Percentiles rank a stretch among this genome's conserved stretches.
phyloP scores from a whole-genome alignment of 2,888 invertebrate species.

The Hirtodrosophila confusa region DNA sequence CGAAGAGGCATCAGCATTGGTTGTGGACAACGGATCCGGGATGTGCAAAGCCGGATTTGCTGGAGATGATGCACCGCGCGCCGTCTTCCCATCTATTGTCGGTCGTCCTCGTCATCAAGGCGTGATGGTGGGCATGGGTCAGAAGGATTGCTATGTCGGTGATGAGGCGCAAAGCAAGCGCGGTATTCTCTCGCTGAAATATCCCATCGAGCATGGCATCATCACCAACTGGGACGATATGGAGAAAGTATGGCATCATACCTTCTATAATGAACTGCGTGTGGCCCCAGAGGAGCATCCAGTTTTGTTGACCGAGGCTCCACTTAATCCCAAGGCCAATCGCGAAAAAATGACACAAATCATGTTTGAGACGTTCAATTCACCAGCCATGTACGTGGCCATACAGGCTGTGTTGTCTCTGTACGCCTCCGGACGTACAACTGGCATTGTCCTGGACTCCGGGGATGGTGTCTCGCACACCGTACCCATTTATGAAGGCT shows the following conservation, averaged over 20 bases:
- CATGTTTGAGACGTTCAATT: slow-evolving; percentile 97
- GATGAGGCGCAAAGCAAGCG: slow-evolving; percentile 98
- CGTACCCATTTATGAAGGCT: slow-evolving; percentile 97
- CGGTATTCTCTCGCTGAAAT: slow-evolving; percentile 97
- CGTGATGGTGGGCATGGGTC: slow-evolving; percentile 99
- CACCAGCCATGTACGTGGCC: slow-evolving; percentile 97
- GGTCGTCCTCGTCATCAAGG: slow-evolving; percentile 97
- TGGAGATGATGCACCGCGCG: slow-evolving; percentile 97
- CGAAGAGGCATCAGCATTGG: slow-evolving; percentile 96
- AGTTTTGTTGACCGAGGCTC: slow-evolving; percentile 93
- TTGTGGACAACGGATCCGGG: slow-evolving; percentile 98
- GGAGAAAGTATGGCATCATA: slow-evolving; percentile 99
- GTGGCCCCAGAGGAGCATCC: slow-evolving; percentile 97
- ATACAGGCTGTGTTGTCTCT: slow-evolving; percentile 96
- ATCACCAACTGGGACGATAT: slow-evolving; percentile 99
- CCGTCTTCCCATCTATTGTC: slow-evolving; percentile 96
- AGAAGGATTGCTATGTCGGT: slow-evolving; percentile 98
- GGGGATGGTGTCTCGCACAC: slow-evolving; percentile 98
- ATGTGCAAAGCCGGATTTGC: slow-evolving; percentile 99
- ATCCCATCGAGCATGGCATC: slow-evolving; percentile 98
- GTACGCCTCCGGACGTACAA: slow-evolving; percentile 98
- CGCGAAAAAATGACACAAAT: slow-evolving; percentile 97
- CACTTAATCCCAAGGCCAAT: slow-evolving; percentile 95
- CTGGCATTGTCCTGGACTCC: slow-evolving; percentile 97
- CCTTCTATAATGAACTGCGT: slow-evolving; percentile 98